Evolutionary conservation across 2,797 vertebrate genomes (phyloP), one percentile per base, ranked within the genome.

Genomic region (Neomorphus geoffroyi): DNA sequence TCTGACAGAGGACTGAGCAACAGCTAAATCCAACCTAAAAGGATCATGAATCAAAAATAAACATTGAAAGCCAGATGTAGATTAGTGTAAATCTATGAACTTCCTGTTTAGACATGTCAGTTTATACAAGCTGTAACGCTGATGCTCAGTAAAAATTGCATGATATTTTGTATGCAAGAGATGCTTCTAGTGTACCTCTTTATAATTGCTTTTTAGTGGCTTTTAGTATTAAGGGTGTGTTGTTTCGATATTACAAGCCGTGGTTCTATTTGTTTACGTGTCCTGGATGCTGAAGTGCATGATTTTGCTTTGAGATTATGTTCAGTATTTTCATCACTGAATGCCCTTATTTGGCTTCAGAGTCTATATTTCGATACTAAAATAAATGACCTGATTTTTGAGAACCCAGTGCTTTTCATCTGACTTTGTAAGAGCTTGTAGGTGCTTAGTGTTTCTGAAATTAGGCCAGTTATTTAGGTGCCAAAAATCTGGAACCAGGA

Each of bases 361-460:
- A 83, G 50, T 80, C 65, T 90, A 13, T 54, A 58, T 90, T 94
- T 90, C 86, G 18, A 11, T 60, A 28, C 58, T 79, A 60, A 91
- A 94, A 69, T 84, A 90, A 86, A 48, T 88, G 27, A 80, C 70
- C 88, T 84, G 35, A 70, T 84, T 93, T 95, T 93, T 90, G 58
- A 88, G 83, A 88, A 48, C 6, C 1, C 19, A 23, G 7, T 53
- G 13, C 78, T 86, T 93, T 13, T 79, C 27, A 53, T 88, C 26
- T 86, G 58, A 72, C 58, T 84, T 94, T 81, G 37, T 79, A 61
- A 91, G 43, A 81, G 41, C 51, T 75, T 6, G 0, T 72, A 94
- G 70, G 27, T 73, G 72, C 26, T 90, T 69, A 21, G 9, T 39
- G 11, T 35, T 86, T 93, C 70, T 88, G 62, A 90, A 90, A 94